These are phyloP conservation scores for Cinara cedri DNA, from an alignment of 2,888 invertebrate genomes.

Conservation along the genomic window DNA sequence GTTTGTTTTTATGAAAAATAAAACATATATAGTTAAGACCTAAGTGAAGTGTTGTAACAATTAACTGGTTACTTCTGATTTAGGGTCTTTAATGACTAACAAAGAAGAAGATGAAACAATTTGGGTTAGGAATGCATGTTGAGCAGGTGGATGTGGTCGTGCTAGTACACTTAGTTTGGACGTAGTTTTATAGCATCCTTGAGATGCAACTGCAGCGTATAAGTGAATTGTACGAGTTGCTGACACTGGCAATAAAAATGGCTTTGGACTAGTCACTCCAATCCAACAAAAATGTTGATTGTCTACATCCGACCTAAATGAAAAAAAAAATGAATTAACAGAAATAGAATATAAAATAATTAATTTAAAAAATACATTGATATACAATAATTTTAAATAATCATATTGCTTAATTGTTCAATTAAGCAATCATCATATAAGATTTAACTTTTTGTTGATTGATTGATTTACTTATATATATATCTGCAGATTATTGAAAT, in stretches of 20 bases:
- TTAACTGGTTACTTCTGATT: constrained; percentile 46
- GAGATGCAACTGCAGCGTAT: constrained; percentile 47
- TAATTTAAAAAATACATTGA: too few relatives aligned
- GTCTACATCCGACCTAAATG: constrained; percentile 35
- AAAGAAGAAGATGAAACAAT: constrained; percentile 47
- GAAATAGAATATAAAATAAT: too few relatives aligned
- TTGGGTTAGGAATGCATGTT: constrained; percentile 53
- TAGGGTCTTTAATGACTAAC: constrained; percentile 47
- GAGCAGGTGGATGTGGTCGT: constrained; percentile 27
- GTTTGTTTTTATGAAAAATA: constrained; percentile 15
- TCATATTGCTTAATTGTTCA: too few relatives aligned
- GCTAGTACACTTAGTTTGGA: constrained; percentile 32
- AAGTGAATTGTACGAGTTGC: constrained; percentile 12
- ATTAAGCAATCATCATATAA: too few relatives aligned
- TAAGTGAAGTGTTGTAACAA: constrained; percentile 34
- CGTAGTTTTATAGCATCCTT: constrained; percentile 46
- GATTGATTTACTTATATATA: too few relatives aligned
- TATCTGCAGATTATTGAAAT: too few relatives aligned
- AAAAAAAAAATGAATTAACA: constrained; percentile 31
- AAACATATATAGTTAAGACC: constrained; percentile 26
- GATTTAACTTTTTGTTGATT: too few relatives aligned
- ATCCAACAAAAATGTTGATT: constrained; percentile 53
- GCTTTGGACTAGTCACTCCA: constrained; percentile 36
- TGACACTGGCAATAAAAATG: constrained; percentile 40
- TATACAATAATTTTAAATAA: too few relatives aligned